These are phyloP conservation scores for Dasypus novemcinctus DNA, from an alignment of 2,113 vertebrate genomes.

Conservation along the genomic window DNA sequence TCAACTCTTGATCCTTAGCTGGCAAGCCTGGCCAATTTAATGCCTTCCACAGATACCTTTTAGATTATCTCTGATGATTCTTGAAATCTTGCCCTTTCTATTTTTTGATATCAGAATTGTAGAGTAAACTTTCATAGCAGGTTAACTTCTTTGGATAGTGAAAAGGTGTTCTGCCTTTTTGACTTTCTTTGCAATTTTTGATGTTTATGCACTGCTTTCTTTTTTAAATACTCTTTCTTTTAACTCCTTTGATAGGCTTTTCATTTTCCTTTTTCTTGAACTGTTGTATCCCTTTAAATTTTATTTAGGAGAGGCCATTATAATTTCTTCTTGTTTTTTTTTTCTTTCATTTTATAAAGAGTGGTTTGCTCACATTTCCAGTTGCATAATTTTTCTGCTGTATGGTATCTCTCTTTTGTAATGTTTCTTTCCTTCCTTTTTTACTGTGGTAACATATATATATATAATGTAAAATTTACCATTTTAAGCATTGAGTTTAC, in stretches of 20 bases:
- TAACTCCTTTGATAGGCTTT: neutral
- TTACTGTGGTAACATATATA: too few species aligned
- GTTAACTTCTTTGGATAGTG: neutral
- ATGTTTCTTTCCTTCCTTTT: neutral
- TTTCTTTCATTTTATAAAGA: neutral
- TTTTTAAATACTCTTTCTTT: neutral
- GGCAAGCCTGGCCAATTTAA: neutral
- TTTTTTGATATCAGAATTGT: neutral
- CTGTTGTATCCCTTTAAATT: neutral
- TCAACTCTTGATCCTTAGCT: neutral
- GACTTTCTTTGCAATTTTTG: neutral
- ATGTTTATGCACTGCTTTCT: neutral
- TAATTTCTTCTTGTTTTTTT: neutral
- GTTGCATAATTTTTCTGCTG: neutral
- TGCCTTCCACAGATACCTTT: neutral
- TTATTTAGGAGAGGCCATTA: neutral
- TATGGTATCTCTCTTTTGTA: neutral
- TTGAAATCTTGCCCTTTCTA: neutral
- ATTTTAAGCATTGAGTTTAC: too few species aligned
- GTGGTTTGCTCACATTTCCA: neutral
- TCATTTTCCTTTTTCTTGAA: neutral
- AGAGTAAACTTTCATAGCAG: neutral
- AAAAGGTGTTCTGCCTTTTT: neutral
- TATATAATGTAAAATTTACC: too few species aligned
- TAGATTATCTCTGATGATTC: neutral